Percentiles rank a stretch among this genome's conserved stretches.
Evolutionary conservation across 2,113 vertebrate species (phyloP).

Genomic region (Cisticola juncidis): DNA sequence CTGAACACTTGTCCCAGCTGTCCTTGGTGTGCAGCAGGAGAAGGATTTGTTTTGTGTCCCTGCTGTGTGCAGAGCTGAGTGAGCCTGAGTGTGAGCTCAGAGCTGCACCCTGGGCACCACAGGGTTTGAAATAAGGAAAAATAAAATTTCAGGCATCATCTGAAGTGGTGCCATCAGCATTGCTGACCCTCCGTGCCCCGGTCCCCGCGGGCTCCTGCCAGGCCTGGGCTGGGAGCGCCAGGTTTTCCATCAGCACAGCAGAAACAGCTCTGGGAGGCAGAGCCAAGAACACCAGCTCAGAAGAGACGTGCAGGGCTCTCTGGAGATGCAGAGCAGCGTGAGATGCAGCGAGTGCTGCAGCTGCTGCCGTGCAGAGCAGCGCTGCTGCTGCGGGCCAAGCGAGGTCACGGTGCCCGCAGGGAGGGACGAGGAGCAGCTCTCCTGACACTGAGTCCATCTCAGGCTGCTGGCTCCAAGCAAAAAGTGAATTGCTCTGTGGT

Average conservation of each 20-base stretch:
- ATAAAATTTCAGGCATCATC: not conserved
- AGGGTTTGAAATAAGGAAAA: not conserved
- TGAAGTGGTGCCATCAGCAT: accelerated
- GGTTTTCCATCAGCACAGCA: not conserved
- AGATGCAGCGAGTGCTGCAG: not conserved
- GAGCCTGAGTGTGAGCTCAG: not conserved
- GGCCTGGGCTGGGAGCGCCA: not conserved
- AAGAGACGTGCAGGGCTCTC: not conserved
- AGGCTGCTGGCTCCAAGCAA: not conserved
- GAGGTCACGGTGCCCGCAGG: not conserved
- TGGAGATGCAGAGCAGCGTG: not conserved
- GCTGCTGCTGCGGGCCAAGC: accelerated
- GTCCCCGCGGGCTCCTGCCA: not conserved
- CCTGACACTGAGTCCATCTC: not conserved
- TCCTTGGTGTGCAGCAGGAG: not conserved
- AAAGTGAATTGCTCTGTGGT: not conserved
- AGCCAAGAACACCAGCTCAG: not conserved
- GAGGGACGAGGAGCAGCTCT: accelerated
- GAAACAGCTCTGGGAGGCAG: not conserved
- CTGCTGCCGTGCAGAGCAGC: not conserved
- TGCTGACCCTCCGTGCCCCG: not conserved
- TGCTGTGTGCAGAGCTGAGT: not conserved
- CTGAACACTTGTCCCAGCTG: not conserved
- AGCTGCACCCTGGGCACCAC: not conserved
- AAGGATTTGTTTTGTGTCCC: not conserved